Conservation (phyloP, 1,140 invertebrate genomes). For the Leptinotarsa undecemlineata region DNA sequence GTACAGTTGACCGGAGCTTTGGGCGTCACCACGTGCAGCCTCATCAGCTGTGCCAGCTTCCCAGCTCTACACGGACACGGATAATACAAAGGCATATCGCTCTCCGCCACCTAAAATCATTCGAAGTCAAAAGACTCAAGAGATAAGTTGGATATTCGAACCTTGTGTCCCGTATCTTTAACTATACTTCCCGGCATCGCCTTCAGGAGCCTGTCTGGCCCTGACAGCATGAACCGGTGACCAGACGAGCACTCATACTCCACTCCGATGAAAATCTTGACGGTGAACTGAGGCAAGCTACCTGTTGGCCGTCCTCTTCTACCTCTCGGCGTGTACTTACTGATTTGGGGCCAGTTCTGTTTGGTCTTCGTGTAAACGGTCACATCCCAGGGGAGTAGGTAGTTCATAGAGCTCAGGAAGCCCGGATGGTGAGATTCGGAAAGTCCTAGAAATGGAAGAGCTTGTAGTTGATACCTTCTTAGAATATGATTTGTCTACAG, state of each 20-base stretch:
- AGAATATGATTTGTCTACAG: too few species aligned
- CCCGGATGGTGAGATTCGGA: conserved; percentile 80
- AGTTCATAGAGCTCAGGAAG: conserved; percentile 87
- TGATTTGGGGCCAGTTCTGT: conserved; percentile 45
- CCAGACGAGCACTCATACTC: conserved; percentile 97
- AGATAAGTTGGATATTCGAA: background rate
- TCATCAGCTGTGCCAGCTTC: conserved; percentile 84
- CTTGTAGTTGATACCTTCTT: background rate
- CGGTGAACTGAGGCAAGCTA: conserved; percentile 65
- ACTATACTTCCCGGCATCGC: conserved; percentile 74
- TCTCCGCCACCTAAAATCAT: conserved; percentile 62
- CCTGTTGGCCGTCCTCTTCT: conserved; percentile 50
- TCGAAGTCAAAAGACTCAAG: background rate
- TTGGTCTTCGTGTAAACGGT: conserved; percentile 62
- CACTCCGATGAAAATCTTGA: conserved; percentile 94
- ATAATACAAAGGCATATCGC: conserved; percentile 90
- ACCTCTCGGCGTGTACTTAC: conserved; percentile 41
- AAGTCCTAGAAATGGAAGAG: conserved; percentile 60
- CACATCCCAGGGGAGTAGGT: conserved; percentile 94
- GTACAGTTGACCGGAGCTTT: conserved; percentile 91
- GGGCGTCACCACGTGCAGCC: conserved; percentile 89
- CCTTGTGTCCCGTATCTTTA: conserved; percentile 83
- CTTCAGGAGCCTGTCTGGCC: conserved; percentile 83
- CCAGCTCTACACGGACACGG: conserved; percentile 84
- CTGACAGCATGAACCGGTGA: conserved; percentile 85